Conservation (phyloP, 35 echinoderm and acorn worm species). For the Eucidaris tribuloides region DNA sequence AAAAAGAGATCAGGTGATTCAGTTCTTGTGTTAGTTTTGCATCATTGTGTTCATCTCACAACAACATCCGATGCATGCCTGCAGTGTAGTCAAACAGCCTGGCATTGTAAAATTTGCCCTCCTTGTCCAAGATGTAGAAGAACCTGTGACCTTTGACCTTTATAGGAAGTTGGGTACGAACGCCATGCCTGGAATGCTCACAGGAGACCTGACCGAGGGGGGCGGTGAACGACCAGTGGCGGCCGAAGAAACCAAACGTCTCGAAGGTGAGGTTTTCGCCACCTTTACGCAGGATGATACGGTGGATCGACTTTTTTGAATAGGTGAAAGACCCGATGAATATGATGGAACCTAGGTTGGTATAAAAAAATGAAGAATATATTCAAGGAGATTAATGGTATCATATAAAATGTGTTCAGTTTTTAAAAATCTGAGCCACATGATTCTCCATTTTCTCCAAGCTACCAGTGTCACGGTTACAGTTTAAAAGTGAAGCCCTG, state of each 20-base stretch:
- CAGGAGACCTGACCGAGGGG: slow-evolving; percentile 68
- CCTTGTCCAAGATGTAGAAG: slow-evolving; percentile 77
- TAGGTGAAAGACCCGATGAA: slow-evolving; percentile 47
- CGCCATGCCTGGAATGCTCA: slow-evolving; percentile 51
- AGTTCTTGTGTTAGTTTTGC: no score
- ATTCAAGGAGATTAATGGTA: no score
- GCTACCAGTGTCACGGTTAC: no score
- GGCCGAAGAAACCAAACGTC: slow-evolving; percentile 80
- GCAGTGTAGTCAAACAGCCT: slow-evolving; percentile 79
- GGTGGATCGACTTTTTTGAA: slow-evolving; percentile 61
- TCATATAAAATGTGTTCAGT: no score
- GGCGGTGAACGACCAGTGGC: slow-evolving; percentile 54
- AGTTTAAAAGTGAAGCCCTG: no score
- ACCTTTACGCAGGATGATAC: slow-evolving; percentile 71
- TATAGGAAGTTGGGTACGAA: slow-evolving; percentile 63
- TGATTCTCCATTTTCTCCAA: no score
- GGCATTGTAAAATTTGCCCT: slow-evolving; percentile 86
- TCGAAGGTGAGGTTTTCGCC: slow-evolving; percentile 51
- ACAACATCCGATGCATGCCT: slow-evolving; percentile 56
- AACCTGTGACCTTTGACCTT: slow-evolving; percentile 83
- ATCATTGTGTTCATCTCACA: background rate
- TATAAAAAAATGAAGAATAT: no score
- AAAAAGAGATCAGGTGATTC: no score
- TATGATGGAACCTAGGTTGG: slow-evolving; percentile 62
- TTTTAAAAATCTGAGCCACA: no score